Evolutionary conservation across 2,797 vertebrate genomes (phyloP).

Genomic region (Rhynchonycteris naso): DNA sequence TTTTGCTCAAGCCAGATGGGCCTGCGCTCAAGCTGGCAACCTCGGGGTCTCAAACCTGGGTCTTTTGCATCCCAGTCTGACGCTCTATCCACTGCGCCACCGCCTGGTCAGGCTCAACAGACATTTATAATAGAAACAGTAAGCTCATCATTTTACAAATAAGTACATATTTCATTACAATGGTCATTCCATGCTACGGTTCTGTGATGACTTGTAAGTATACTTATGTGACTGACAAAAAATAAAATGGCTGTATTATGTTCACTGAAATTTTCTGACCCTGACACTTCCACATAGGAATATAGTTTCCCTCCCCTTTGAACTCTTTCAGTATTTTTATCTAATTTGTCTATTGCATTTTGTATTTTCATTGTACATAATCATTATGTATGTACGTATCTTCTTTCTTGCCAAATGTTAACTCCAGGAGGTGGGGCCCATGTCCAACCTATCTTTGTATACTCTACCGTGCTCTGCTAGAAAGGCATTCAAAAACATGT

Average conservation of each 20-base stretch:
- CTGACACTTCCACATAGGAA: neutral
- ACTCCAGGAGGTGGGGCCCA: neutral
- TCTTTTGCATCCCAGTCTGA: too few species aligned
- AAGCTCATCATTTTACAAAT: slow-evolving; percentile 7
- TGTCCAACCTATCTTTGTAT: neutral
- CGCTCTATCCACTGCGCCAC: too few species aligned
- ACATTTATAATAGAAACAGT: neutral
- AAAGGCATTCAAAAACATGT: neutral
- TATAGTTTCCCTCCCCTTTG: neutral
- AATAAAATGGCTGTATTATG: neutral
- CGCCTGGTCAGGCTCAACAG: too few species aligned
- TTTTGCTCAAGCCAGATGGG: too few species aligned
- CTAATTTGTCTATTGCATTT: neutral
- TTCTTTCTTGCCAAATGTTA: neutral
- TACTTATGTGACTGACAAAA: neutral
- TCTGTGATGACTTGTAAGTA: neutral
- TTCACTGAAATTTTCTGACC: neutral
- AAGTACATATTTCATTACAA: neutral
- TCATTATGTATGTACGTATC: neutral
- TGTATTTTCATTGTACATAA: neutral
- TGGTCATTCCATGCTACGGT: neutral
- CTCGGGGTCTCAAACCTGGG: too few species aligned
- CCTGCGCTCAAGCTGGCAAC: too few species aligned
- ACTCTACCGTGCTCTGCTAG: neutral
- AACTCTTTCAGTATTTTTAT: neutral